Base-by-base conservation (phyloP, 2,113 vertebrate species). In the Prionailurus viverrinus region DNA sequence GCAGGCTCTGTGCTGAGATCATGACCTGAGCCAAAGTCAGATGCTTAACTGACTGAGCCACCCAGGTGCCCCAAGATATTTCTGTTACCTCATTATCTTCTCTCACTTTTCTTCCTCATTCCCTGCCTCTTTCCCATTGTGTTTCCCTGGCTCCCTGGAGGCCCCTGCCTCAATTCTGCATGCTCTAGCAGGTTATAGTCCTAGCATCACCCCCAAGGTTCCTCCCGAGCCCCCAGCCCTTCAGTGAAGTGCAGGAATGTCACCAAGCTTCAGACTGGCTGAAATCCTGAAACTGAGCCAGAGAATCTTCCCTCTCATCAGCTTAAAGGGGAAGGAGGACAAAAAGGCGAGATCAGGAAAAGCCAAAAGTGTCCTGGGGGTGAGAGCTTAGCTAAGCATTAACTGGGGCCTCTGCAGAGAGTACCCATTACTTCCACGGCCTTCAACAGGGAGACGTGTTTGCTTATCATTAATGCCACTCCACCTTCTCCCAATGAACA, bases 141-240 rank as follows among this genome's bases (percentile, higher is more conserved):
- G 25, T 65, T 48, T 84, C 71, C 31, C 58, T 66, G 53, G 33
- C 21, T 95, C 21, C 41, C 14, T 15, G n/a, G n/a, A 78, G 9
- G 48, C 5, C 4, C 2, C n/a, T 6, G 16, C 45, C 74, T 87
- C 82, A 31, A n/a, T 71, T 53, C 29, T 65, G 31, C n/a, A 48
- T 4, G 8, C 45, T 29, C 8, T 27, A 36, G 12, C 16, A 41
- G n/a, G 69, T 19, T 61, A 41, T 10, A 74, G 66, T 71, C 2
- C 14, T 14, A 41, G 33, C 74, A 31, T 94, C 51, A 27, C 18
- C 7, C 16, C 11, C 4, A 23, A 23, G 10, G 16, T 14, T 0
- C 11, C 68, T n/a, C 21, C 0, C 7, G 18, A 27, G 13, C 5
- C 31, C 7, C 63, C 53, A n/a, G 21, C 1, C 5, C 23, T n/a